A percentile compares a stretch with the other conserved stretches of the same genome.
Conservation (phyloP, 2,888 invertebrate species). For the Noctua comes region DNA sequence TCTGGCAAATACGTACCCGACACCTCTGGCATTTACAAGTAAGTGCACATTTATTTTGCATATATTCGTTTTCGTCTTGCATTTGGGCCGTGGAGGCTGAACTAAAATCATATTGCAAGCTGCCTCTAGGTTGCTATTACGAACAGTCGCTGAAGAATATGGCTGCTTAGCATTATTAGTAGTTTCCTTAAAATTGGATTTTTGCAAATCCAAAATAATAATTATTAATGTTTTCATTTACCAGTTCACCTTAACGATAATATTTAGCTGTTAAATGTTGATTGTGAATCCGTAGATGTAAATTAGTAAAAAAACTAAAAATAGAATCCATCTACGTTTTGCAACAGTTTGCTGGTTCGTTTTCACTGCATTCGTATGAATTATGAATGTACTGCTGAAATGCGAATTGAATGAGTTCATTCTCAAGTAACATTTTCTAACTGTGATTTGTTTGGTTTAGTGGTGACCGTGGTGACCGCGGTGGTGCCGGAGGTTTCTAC, state of each 20-base stretch:
- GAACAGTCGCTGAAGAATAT: background rate
- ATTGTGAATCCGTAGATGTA: slow-evolving; percentile 1
- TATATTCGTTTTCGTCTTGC: slow-evolving; percentile 18
- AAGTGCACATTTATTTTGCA: slow-evolving; percentile 61
- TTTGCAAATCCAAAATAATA: background rate
- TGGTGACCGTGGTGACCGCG: slow-evolving; percentile 84
- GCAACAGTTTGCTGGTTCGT: background rate
- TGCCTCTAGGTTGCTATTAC: background rate
- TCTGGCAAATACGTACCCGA: slow-evolving; percentile 76
- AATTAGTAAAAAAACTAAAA: background rate
- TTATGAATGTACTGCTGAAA: background rate
- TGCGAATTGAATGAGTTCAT: background rate
- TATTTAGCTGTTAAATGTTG: slow-evolving; percentile 6
- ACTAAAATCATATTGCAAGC: background rate
- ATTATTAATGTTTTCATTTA: background rate
- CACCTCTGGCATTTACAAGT: slow-evolving; percentile 83
- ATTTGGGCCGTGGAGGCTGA: background rate
- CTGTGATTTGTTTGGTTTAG: slow-evolving; percentile 63
- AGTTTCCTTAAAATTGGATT: background rate
- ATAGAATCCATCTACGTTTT: background rate
- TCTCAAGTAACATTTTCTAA: background rate
- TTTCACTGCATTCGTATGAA: background rate
- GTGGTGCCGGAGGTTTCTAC: slow-evolving; percentile 73
- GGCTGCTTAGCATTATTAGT: background rate
- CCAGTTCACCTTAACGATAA: background rate